Conservation (phyloP, 2,113 vertebrate genomes). For the Boulengeromyrus knoepffleri region DNA sequence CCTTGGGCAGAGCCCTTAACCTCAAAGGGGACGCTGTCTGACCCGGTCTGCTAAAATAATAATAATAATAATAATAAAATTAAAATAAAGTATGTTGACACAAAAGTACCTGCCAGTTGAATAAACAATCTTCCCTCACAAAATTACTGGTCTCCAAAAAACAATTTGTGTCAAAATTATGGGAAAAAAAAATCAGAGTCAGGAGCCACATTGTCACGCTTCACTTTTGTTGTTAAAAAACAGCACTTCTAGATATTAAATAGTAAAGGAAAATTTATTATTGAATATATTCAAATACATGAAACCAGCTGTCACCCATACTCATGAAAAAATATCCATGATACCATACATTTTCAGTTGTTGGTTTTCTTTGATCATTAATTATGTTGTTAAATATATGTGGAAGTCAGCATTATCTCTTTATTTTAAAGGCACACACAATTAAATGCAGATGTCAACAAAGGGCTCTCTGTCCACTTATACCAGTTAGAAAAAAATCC, state of each 20-base stretch:
- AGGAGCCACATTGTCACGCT: not conserved
- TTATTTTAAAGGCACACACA: not conserved
- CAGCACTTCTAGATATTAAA: not conserved
- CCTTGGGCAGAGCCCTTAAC: not conserved
- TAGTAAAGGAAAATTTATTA: not conserved
- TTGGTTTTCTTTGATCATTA: not conserved
- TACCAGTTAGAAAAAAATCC: not conserved
- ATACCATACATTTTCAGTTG: not conserved
- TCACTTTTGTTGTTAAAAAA: not conserved
- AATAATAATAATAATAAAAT: not conserved
- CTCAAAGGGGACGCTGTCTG: not conserved
- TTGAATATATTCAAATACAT: not conserved
- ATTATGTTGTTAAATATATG: not conserved
- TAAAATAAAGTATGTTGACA: not conserved
- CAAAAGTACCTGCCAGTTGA: not conserved
- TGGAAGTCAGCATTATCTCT: not conserved
- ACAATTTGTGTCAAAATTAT: not conserved
- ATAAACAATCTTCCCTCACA: not conserved
- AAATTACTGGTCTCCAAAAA: not conserved
- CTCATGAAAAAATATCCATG: not conserved
- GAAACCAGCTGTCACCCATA: not conserved
- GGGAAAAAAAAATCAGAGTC: not conserved
- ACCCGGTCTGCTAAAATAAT: not conserved
- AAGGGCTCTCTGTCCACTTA: not conserved
- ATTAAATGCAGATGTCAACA: constrained; percentile 7